phyloP scores from a whole-genome alignment of 2,888 invertebrate species.

The Sericinus montela region DNA sequence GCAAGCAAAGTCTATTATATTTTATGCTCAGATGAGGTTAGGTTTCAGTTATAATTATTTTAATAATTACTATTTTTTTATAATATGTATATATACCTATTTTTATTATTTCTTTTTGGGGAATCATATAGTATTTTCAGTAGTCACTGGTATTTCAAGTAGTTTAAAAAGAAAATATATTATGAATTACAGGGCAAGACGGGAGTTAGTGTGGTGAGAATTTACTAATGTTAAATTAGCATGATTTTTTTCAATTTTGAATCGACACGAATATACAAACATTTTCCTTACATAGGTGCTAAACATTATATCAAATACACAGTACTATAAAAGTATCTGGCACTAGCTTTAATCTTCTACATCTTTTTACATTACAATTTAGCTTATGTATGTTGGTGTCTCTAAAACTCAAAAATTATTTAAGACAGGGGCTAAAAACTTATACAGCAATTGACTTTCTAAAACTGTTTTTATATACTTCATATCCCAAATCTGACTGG shows the following conservation, averaged over 20 bases:
- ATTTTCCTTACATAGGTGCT: constrained; percentile 8
- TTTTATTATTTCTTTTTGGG: not conserved
- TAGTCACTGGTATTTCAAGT: constrained; percentile 29
- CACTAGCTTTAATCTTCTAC: too few species aligned
- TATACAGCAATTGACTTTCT: too few species aligned
- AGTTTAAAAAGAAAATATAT: constrained; percentile 25
- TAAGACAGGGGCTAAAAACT: too few species aligned
- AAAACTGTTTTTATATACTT: too few species aligned
- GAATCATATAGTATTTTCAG: not conserved
- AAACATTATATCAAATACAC: too few species aligned
- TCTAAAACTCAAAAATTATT: too few species aligned
- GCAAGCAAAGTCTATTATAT: not conserved
- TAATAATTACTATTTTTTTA: not conserved
- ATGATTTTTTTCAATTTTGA: constrained; percentile 39
- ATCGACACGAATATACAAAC: constrained; percentile 11
- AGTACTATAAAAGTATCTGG: too few species aligned
- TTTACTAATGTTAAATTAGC: constrained; percentile 48
- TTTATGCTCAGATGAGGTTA: not conserved
- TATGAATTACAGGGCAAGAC: constrained; percentile 64
- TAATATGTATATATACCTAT: not conserved
- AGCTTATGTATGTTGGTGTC: too few species aligned
- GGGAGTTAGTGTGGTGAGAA: constrained; percentile 71
- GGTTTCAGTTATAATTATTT: not conserved
- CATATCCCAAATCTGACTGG: too few species aligned
- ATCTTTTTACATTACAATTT: too few species aligned